These are phyloP conservation scores for Bagarius yarrelli DNA, from an alignment of 2,113 vertebrate genomes.

Conservation along the genomic window DNA sequence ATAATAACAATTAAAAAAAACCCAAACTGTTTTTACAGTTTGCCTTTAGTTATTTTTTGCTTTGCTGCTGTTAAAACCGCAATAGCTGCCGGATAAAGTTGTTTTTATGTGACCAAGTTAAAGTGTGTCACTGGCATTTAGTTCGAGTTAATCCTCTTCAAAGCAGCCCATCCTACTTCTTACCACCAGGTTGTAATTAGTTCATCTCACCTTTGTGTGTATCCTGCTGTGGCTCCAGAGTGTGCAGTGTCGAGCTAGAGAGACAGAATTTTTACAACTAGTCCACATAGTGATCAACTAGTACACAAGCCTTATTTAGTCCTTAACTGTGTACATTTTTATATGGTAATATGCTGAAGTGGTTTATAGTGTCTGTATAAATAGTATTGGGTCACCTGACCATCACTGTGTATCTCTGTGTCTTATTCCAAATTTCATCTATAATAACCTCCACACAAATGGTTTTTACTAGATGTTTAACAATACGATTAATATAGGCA, in stretches of 20 bases:
- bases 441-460: too few relatives aligned
- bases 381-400: not conserved
- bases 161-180: constrained; percentile 64
- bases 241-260: constrained; percentile 6
- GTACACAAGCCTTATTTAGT: not conserved
- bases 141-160: constrained; percentile 58
- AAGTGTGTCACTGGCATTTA: constrained; percentile 43
- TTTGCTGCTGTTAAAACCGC: not conserved
- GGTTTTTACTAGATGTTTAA: too few relatives aligned
- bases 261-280: not conserved
- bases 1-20: not conserved
- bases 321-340: not conserved
- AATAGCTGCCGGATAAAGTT: not conserved
- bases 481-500: too few relatives aligned
- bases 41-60: not conserved
- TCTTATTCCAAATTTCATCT: too few relatives aligned
- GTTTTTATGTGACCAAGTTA: not conserved
- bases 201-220: constrained; percentile 49
- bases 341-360: not conserved
- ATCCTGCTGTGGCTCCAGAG: constrained; percentile 2
- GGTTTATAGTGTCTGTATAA: not conserved
- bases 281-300: not conserved
- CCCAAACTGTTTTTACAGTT: not conserved
- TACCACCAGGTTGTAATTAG: constrained; percentile 48
- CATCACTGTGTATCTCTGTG: too few relatives aligned